Evolutionary conservation across 2,797 vertebrate species (phyloP), one percentile per base, ranked within the genome.

Genomic region (Myoxocephalus aenaeus): DNA sequence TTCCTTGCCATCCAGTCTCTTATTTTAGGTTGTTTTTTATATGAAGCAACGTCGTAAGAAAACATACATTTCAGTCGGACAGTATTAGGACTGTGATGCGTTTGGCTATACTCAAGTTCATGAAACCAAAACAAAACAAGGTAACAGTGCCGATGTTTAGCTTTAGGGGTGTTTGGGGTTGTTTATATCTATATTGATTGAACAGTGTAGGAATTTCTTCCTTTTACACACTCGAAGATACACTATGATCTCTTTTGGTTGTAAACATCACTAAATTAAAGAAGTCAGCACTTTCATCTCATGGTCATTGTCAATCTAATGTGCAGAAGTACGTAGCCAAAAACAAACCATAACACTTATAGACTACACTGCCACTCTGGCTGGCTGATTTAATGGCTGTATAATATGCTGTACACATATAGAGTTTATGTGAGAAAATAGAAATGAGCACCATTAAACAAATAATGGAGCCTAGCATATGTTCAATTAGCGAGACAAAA

Each of bases 361-460:
- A 48, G 1, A 38, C 25, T 53, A 3, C 12, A 44, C 46, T 34
- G 29, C 13, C 70, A 70, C 27, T 57, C 40, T 42, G 22, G 75
- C 29, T 58, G 11, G 25, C 18, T 42, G 53, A 81, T 66, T 71
- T 51, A 57, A 81, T 79, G 13, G 14, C 20, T 68, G 50, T 56
- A 65, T 65, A 82, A 64, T 62, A 68, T 57, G 1, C 67, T 72
- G 17, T 34, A 22, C 57, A 84, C 65, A 77, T 75, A 73, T 63
- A 65, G 12, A 61, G 76, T 79, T 64, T 57, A 73, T 25, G 78
- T 73, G 38, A 25, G 62, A 18, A 77, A 65, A 76, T 75, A 63
- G 4, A 77, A 75, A 72, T 70, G 27, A 84, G 57, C 68, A 36
- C 71, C 70, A 75, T 81, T 86, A 54, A 75, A 79, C 62, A 75